Percentiles rank a stretch among this genome's conserved stretches.
phyloP scores from a whole-genome alignment of 1,140 invertebrate species.

The Solenopsis fugax region DNA sequence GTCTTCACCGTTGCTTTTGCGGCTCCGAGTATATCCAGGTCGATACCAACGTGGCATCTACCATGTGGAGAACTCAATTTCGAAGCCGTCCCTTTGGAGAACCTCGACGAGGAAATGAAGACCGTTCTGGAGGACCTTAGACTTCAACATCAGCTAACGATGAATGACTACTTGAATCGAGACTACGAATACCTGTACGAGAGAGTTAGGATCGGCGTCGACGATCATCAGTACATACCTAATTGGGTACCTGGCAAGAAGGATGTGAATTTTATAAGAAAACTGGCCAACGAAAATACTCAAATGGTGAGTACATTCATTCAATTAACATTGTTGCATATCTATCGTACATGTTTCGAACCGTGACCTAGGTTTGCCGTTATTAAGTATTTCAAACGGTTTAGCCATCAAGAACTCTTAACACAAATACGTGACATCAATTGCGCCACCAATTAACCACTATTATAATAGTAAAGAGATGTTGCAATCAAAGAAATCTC shows the following conservation, averaged over 20 bases:
- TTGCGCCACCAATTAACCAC: not conserved
- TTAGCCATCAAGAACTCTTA: constrained; percentile 1
- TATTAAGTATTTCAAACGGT: constrained; percentile 15
- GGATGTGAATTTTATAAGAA: constrained; percentile 78
- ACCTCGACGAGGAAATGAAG: constrained; percentile 74
- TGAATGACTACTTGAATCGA: constrained; percentile 80
- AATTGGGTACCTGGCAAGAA: constrained; percentile 85
- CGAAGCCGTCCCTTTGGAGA: constrained; percentile 9
- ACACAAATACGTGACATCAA: not conserved
- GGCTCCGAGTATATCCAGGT: constrained; percentile 60
- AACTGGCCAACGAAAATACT: constrained; percentile 66
- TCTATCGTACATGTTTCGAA: not conserved
- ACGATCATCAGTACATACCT: constrained; percentile 85
- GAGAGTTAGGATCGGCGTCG: constrained; percentile 80
- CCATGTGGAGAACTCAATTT: constrained; percentile 80
- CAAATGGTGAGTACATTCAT: constrained; percentile 79
- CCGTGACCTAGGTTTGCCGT: not conserved
- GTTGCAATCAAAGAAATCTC: not conserved
- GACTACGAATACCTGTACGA: constrained; percentile 84
- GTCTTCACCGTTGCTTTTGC: constrained; percentile 33
- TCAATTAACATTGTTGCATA: not conserved
- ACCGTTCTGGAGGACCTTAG: constrained; percentile 75
- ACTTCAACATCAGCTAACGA: constrained; percentile 80
- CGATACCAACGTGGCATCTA: constrained; percentile 79
- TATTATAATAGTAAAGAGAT: not conserved